A percentile compares a stretch with the other conserved stretches of the same genome.
Evolutionary conservation across 2,888 invertebrate species (phyloP).

Genomic region (Eupelmus urozonus): DNA sequence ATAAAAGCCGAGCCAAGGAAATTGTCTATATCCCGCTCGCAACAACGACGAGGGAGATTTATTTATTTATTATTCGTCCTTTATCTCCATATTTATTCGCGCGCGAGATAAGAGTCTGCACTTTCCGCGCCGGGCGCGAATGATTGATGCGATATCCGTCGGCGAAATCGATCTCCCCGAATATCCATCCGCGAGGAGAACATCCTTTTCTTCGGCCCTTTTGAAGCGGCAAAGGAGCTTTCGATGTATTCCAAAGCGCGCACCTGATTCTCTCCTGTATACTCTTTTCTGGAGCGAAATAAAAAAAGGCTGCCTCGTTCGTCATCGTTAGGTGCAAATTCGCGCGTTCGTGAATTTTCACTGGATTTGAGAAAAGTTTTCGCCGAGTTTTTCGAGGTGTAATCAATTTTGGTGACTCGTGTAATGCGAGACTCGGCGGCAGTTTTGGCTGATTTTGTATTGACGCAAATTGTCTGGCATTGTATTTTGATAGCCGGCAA

Average conservation of each 20-base stretch:
- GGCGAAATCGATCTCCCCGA: too few species aligned
- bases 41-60: slow-evolving; percentile 34
- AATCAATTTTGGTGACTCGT: too few species aligned
- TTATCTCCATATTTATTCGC: slow-evolving; percentile 58
- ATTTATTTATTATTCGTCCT: slow-evolving; percentile 58
- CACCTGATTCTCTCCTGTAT: not conserved
- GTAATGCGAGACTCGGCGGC: too few species aligned
- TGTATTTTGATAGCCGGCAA: too few species aligned
- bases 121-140: slow-evolving; percentile 43
- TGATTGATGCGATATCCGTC: slow-evolving; percentile 59
- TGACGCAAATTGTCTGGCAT: too few species aligned
- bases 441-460: too few species aligned
- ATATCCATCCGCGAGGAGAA: slow-evolving; percentile 34
- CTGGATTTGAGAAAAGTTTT: not conserved
- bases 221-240: slow-evolving; percentile 38
- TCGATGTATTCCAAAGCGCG: slow-evolving; percentile 39
- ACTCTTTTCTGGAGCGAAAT: not conserved
- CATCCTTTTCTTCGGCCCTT: slow-evolving; percentile 27
- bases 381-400: too few species aligned
- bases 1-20: slow-evolving; percentile 50
- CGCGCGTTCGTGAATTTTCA: not conserved
- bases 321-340: slow-evolving; percentile 44
- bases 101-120: slow-evolving; percentile 52
- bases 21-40: slow-evolving; percentile 44
- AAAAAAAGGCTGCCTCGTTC: slow-evolving; percentile 11